Evolutionary conservation across 2,113 vertebrate species (phyloP), one percentile per base, ranked within the genome.

Genomic region (Otus sunia): DNA sequence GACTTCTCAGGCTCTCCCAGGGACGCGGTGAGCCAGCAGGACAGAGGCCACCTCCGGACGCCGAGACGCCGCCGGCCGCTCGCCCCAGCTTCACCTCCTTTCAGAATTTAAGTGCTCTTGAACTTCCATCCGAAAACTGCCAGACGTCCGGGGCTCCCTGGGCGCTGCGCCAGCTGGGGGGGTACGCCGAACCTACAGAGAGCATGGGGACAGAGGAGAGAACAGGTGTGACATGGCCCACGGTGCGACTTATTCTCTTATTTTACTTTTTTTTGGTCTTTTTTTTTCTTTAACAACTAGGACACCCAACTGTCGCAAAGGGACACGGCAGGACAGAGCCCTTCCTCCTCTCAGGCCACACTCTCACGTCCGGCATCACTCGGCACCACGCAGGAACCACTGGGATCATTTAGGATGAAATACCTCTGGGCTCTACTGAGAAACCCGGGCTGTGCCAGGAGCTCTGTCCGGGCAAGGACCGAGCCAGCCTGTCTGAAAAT

Each of bases 121-220:
- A 98, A 98, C 98, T 98, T 98, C 98, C 98, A 98, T 98, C 98
- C 97, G 98, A 98, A 98, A 98, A 98, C 97, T 98, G 98, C 98
- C 98, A 98, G 95, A 98, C 97, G 39, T 98, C 98, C 96, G 98
- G 97, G 97, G 97, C 95, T 98, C 98, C 98, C 98, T 98, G 98
- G 98, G 97, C 32, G 34, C 97, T 94, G 97, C 98, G 98, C 98
- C 98, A 98, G 98, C 98, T 96, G 97, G 98, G 95, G 97, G 97
- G 97, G 97, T 98, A 97, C 97, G 97, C 95, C 98, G 98, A 94
- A 98, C 98, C 98, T 98, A 97, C 93, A 97, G 96, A 98, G 94
- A 98, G 96, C 96, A 97, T 97, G 98, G 98, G 98, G 98, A 98
- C 97, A 98, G 97, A 98, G 97, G 98, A 98, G 97, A 98, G 97